Base-by-base conservation (phyloP, 2,797 vertebrate genomes). In the Dendrocincla tyrannina region DNA sequence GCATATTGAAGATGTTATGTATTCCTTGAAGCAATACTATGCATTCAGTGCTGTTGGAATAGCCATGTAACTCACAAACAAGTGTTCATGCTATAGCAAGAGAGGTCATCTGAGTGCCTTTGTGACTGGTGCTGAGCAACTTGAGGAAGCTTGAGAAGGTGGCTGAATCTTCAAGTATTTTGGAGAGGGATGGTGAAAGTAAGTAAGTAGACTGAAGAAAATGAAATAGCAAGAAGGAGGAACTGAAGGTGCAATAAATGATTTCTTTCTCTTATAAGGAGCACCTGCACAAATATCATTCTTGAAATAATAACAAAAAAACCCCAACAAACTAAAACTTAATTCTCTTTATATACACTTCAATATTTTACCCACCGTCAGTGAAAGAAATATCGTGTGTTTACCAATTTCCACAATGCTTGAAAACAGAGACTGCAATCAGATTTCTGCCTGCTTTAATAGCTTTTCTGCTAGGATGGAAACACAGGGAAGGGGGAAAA, bases 381-480 rank as follows among this genome's bases (percentile, higher is more conserved):
- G 28, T 70, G 58, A 42, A 88, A 87, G n/a, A 72, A 89, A 75
- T 90, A 69, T 9, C 9, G 13, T 32, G 35, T 53, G 28, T 63
- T 91, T 96, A 60, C 39, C 55, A 47, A 17, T 79, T 87, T 87
- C 47, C 32, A 70, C 47, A 85, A 13, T 79, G 17, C 23, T 92
- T 89, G 44, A 74, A 76, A 89, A 85, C 39, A 67, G 76, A 85
- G 52, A 46, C 33, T 85, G 42, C 35, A 76, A 91, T 93, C 69
- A 86, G 58, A 69, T 84, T 86, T 91, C 64, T 93, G 52, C 17
- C 67, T 53, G 17, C 17, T 73, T 93, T 91, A 91, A 90, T 82
- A 85, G 41, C 2, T 72, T 89, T 76, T 88, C 78, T 93, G 19
- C 46, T 91, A 44, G 33, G n/a, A 79, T 59, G 19, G 30, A 85